Base-by-base conservation (phyloP, 2,888 invertebrate genomes). In the Drosophila suboccidentalis region DNA sequence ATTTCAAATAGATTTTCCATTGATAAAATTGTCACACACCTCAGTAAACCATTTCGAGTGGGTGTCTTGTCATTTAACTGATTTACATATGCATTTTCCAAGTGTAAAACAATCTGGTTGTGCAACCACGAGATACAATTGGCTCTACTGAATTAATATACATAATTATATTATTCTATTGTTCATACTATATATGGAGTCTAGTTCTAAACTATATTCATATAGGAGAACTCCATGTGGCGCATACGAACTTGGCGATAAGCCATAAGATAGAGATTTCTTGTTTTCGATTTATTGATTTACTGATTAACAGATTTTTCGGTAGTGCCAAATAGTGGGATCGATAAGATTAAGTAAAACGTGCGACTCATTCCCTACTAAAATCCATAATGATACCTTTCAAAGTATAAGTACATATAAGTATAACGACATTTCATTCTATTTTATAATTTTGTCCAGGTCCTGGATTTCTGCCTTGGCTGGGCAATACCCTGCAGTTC, bases 401-500 rank as follows among this genome's bases (percentile, higher is more conserved):
- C 22, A 22, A 44, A 44, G 43, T 13, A 44, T 41, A 44, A 44
- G 26, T 46, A 46, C n/a, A 6, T 46, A 26, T 46, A n/a, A 46
- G 26, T 29, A 46, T 26, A 46, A 26, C 8, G 9, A 15, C 15
- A 19, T 19, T 6, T 44, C 3, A 44, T 34, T 34, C 10, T 11
- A 11, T 19, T 3, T 17, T 3, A 6, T 26, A 13, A 6, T 8
- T 15, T 19, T 17, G n/a, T 51, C 5, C 53, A 93, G 93, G 93
- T 34, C 93, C 93, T 0, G 54, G 75, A 3, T 92, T 92, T 72
- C 26, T 90, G 10, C 93, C 93, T 22, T 92, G 91, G 87, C 29
- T 93, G 44, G 93, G 93, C 3, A 93, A 93, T 59, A 89, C 92
- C 0, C 61, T 90, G 22, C 89, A 92, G 58, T 75, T 93, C 29